Evolutionary conservation across 2,888 invertebrate species (phyloP).

Genomic region (Oligia fasciuncula): DNA sequence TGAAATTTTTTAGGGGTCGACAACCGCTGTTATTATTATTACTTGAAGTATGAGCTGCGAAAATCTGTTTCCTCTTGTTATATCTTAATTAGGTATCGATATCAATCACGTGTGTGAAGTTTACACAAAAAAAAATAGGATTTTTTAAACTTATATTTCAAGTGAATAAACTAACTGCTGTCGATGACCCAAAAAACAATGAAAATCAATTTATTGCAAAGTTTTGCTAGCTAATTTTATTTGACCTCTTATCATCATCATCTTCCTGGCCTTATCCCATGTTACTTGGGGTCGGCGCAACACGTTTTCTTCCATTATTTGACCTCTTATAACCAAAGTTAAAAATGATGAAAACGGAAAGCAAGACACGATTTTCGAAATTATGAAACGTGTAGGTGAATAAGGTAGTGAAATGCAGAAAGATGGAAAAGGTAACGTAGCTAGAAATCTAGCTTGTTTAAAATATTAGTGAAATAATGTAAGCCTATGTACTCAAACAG

Average conservation of each 20-base stretch:
- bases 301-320: neutral
- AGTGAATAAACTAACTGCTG: no score
- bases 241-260: no score
- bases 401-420: slow-evolving; percentile 3
- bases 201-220: neutral
- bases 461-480: slow-evolving; percentile 48
- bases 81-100: neutral
- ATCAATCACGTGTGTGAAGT: no score
- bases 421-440: slow-evolving; percentile 29
- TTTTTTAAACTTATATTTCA: no score
- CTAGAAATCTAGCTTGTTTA: slow-evolving; percentile 19
- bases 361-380: neutral
- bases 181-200: no score
- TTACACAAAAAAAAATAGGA: no score
- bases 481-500: slow-evolving; percentile 15
- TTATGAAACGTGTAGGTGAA: neutral
- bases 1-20: neutral
- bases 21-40: neutral
- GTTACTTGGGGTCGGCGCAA: neutral
- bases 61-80: neutral
- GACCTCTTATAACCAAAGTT: neutral
- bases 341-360: neutral
- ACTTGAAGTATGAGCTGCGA: neutral
- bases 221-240: neutral
- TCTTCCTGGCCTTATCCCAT: neutral